phyloP scores from a whole-genome alignment of 2,113 vertebrate species.

The Helogale parvula region DNA sequence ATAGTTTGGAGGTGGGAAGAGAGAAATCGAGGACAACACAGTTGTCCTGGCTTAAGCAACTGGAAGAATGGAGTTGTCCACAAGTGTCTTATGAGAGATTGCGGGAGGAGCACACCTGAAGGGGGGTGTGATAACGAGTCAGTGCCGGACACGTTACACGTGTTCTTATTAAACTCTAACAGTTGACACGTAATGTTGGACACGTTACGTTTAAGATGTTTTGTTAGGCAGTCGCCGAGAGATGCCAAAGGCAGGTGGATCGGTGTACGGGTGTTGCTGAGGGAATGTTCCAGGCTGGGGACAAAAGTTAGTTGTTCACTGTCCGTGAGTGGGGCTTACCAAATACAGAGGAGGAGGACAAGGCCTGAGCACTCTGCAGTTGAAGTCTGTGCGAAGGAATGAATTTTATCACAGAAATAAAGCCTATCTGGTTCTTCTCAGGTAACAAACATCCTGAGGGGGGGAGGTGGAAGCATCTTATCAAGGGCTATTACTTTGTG shows the following conservation, averaged over 20 bases:
- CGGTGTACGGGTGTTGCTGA: not conserved
- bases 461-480: not conserved
- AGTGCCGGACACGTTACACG: not conserved
- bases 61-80: not conserved
- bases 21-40: not conserved
- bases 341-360: not conserved
- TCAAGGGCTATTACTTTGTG: slow-evolving; percentile 9
- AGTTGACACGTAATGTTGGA: not conserved
- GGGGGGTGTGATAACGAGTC: not conserved
- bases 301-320: not conserved
- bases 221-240: not conserved
- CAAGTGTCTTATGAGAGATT: not conserved
- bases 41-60: not conserved
- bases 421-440: slow-evolving; percentile 9
- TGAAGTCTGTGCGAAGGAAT: not conserved
- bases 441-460: not conserved
- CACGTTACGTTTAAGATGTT: not conserved
- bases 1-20: not conserved
- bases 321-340: not conserved
- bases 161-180: not conserved
- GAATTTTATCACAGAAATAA: not conserved
- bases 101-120: not conserved
- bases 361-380: not conserved
- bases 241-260: not conserved
- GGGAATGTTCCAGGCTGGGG: not conserved